These are phyloP conservation scores for Heliothis peltigera DNA, from an alignment of 2,888 invertebrate species.

Conservation along the genomic window DNA sequence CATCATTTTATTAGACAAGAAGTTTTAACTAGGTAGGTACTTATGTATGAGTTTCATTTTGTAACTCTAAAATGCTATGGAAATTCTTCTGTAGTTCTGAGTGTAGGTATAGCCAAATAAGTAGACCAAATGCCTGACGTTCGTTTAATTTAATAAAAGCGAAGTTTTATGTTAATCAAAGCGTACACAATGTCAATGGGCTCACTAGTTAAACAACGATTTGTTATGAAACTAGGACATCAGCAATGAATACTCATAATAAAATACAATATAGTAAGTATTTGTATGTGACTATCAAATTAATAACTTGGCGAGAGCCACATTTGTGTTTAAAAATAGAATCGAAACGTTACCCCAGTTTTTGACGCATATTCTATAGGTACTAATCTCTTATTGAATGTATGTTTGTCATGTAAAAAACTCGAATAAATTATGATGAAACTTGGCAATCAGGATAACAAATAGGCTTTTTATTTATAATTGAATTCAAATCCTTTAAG, in stretches of 20 bases:
- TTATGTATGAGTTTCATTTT: no score
- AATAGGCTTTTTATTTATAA: no score
- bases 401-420: no score
- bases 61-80: no score
- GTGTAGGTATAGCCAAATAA: not conserved
- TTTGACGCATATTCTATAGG: no score
- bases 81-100: no score
- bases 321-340: not conserved
- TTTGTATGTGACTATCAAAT: constrained; percentile 24
- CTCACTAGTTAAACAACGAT: constrained; percentile 53
- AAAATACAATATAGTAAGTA: constrained; percentile 16
- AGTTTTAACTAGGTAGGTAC: no score
- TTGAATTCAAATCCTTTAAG: no score
- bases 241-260: constrained; percentile 16
- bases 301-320: constrained; percentile 15
- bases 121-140: not conserved
- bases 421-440: no score
- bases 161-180: constrained; percentile 47
- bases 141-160: constrained; percentile 32
- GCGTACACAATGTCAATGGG: constrained; percentile 18
- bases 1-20: no score
- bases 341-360: constrained; percentile 9
- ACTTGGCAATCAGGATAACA: no score
- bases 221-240: constrained; percentile 50
- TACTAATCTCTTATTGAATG: no score